Evolutionary conservation across 2,888 invertebrate species (phyloP).

Genomic region (Tenthredo notha): DNA sequence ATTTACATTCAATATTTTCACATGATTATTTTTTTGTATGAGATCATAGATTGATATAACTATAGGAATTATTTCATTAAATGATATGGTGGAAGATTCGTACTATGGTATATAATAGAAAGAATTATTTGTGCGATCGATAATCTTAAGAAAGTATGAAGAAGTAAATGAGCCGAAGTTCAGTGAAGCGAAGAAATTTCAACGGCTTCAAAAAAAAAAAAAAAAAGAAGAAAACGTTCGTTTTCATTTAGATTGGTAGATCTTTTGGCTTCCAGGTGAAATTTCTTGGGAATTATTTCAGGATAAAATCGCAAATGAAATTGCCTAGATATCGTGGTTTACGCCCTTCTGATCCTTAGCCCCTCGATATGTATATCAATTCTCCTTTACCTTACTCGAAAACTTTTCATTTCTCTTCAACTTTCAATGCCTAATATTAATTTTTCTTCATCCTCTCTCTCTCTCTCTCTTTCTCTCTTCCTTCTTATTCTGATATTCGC

Average conservation of each 20-base stretch:
- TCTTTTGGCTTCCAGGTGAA: not conserved
- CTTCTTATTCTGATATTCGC: not conserved
- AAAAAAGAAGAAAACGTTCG: not conserved
- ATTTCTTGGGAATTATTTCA: not conserved
- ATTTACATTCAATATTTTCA: not conserved
- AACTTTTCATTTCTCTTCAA: not conserved
- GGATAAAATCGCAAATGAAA: not conserved
- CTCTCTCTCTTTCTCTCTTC: not conserved
- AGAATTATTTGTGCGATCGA: conserved; percentile 35
- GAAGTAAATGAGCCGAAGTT: conserved; percentile 37
- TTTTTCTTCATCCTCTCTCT: not conserved
- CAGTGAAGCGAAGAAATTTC: conserved; percentile 42
- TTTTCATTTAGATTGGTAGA: conserved; percentile 22
- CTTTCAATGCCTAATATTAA: not conserved
- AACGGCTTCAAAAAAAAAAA: conserved; percentile 33
- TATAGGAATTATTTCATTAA: too few relatives aligned
- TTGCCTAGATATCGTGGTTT: not conserved
- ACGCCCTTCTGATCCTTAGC: too few relatives aligned
- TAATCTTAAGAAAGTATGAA: conserved; percentile 36
- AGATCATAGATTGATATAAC: not conserved
- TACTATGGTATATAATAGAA: not conserved
- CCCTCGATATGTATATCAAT: not conserved
- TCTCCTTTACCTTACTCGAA: not conserved
- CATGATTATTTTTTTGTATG: too few relatives aligned
- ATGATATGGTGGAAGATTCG: not conserved